phyloP scores from a whole-genome alignment of 2,113 vertebrate species.

The Rhegmatorhina hoffmannsi region DNA sequence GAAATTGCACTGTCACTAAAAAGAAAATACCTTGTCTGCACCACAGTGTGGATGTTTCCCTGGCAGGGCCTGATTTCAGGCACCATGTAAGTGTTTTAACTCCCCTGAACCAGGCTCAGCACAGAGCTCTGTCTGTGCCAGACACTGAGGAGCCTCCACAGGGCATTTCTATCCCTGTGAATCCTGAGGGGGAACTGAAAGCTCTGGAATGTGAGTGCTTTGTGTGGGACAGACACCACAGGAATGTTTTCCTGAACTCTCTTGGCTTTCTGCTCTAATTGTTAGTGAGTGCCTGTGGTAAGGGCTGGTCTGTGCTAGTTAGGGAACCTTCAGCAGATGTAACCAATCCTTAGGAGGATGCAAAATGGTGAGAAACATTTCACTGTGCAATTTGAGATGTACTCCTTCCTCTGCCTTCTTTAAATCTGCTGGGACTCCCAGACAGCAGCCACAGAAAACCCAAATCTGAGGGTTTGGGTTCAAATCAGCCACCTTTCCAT shows the following conservation, averaged over 20 bases:
- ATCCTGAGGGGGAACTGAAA: neutral
- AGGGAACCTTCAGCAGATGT: neutral
- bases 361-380: neutral
- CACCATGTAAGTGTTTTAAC: rapidly evolving
- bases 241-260: neutral
- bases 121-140: neutral
- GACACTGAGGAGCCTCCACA: neutral
- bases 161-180: neutral
- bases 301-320: neutral
- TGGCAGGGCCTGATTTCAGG: neutral
- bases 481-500: neutral
- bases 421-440: neutral
- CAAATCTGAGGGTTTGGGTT: neutral
- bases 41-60: neutral
- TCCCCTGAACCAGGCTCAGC: neutral
- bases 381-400: neutral
- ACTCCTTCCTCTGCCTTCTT: neutral
- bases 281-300: neutral
- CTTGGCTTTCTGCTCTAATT: neutral
- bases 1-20: neutral
- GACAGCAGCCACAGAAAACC: neutral
- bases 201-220: neutral
- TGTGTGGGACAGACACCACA: neutral
- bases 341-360: neutral
- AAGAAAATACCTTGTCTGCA: neutral